Percentiles rank a stretch among this genome's conserved stretches.
Evolutionary conservation across 2,888 invertebrate species (phyloP).

Genomic region (Lordiphosa fenestrarum): DNA sequence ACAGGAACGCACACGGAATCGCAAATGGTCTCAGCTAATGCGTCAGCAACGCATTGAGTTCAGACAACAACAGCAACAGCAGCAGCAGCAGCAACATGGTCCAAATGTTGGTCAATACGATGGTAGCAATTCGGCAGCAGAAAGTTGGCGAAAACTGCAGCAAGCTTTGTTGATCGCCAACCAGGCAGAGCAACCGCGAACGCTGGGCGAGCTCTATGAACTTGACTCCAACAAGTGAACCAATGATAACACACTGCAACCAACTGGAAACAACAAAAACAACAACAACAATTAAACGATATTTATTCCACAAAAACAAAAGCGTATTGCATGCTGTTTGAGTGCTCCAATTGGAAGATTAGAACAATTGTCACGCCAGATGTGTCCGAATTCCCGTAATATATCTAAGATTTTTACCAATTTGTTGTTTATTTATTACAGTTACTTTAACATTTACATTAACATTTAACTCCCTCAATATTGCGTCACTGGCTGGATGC

Average conservation of each 20-base stretch:
- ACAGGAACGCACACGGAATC: constrained; percentile 24
- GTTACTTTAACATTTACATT: constrained; percentile 8
- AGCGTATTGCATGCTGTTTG: constrained; percentile 48
- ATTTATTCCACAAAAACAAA: constrained; percentile 48
- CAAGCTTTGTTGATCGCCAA: constrained; percentile 20
- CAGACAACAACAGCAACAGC: constrained; percentile 9
- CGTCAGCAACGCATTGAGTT: constrained; percentile 48
- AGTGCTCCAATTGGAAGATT: constrained; percentile 38
- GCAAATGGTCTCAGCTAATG: constrained; percentile 51
- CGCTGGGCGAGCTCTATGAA: constrained; percentile 45
- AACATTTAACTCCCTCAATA: constrained; percentile 35
- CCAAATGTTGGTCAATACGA: constrained; percentile 39
- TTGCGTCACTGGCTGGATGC: constrained; percentile 68
- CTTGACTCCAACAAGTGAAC: constrained; percentile 52
- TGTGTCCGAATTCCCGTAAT: constrained; percentile 23
- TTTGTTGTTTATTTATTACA: constrained; percentile 19
- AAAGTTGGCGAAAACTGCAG: constrained; percentile 56
- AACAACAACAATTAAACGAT: constrained; percentile 49
- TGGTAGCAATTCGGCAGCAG: constrained; percentile 46
- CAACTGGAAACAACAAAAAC: constrained; percentile 16
- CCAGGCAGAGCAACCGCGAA: constrained; percentile 13
- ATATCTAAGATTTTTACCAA: constrained; percentile 12
- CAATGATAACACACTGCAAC: constrained; percentile 21
- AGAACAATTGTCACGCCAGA: constrained; percentile 36
- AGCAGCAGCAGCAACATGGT: constrained; percentile 17